Conservation (phyloP, 1,140 invertebrate genomes). For the Cyphomyrmex costatus region DNA sequence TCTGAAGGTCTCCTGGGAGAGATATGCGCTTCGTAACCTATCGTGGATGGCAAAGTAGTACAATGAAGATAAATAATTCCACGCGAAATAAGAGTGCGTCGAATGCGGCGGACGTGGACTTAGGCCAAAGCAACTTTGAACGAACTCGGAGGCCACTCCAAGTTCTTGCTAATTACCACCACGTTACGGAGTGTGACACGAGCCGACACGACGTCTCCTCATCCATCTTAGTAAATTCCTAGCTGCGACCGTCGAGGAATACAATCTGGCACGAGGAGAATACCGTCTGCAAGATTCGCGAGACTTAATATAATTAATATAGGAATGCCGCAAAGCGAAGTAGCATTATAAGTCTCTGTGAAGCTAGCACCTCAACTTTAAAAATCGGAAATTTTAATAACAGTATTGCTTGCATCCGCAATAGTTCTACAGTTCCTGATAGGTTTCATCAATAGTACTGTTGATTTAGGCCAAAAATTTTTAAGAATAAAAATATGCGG, state of each 20-base stretch:
- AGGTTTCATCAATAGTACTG: too few species aligned
- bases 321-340: conserved; percentile 1
- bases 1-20: conserved; percentile 18
- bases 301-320: conserved; percentile 74
- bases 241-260: conserved; percentile 58
- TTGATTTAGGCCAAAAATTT: too few species aligned
- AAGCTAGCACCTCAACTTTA: too few species aligned
- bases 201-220: conserved; percentile 61
- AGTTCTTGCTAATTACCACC: conserved; percentile 56
- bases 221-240: conserved; percentile 67
- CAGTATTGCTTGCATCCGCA: too few species aligned
- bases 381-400: too few species aligned
- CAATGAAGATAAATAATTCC: conserved; percentile 56
- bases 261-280: conserved; percentile 27
- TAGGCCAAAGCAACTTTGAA: conserved; percentile 25
- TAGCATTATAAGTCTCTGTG: too few species aligned
- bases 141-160: conserved; percentile 38
- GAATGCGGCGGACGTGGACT: conserved; percentile 26
- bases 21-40: conserved; percentile 6
- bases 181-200: conserved; percentile 46
- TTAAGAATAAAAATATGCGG: too few species aligned
- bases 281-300: conserved; percentile 48
- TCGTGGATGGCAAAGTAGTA: conserved; percentile 9
- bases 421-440: too few species aligned
- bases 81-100: conserved; percentile 22